Conservation (phyloP, 2,888 invertebrate species). For the Catonia carolina region DNA sequence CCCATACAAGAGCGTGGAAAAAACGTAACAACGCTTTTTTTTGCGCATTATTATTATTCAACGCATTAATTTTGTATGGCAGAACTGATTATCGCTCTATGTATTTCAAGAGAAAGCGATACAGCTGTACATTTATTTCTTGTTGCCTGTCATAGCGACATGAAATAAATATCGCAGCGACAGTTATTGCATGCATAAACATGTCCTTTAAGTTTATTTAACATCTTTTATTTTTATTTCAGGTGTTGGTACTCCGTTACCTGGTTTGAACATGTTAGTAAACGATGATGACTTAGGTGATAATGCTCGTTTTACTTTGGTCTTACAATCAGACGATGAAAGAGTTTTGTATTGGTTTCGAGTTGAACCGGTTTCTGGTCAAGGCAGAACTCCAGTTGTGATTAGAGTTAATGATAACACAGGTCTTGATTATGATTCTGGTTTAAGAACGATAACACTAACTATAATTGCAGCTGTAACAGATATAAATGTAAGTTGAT, state of each 20-base stretch:
- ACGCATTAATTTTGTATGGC: too few relatives aligned
- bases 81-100: too few relatives aligned
- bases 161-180: too few relatives aligned
- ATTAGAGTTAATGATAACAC: conserved; percentile 60
- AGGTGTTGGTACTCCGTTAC: conserved; percentile 41
- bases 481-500: background rate
- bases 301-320: conserved; percentile 62
- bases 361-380: conserved; percentile 59
- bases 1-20: too few relatives aligned
- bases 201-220: too few relatives aligned
- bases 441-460: conserved; percentile 55
- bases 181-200: too few relatives aligned
- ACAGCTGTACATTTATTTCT: too few relatives aligned
- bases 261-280: conserved; percentile 64
- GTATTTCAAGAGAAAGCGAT: too few relatives aligned
- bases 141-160: too few relatives aligned
- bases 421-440: conserved; percentile 62
- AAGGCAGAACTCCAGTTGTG: conserved; percentile 66
- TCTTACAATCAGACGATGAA: conserved; percentile 50
- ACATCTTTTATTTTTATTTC: too few relatives aligned
- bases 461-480: conserved; percentile 52
- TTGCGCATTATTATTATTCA: too few relatives aligned
- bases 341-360: conserved; percentile 38
- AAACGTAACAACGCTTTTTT: too few relatives aligned
- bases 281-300: conserved; percentile 66